A percentile compares a stretch with the other conserved stretches of the same genome.
Evolutionary conservation across 2,797 vertebrate species (phyloP).

Genomic region (Clarias platycephalus): DNA sequence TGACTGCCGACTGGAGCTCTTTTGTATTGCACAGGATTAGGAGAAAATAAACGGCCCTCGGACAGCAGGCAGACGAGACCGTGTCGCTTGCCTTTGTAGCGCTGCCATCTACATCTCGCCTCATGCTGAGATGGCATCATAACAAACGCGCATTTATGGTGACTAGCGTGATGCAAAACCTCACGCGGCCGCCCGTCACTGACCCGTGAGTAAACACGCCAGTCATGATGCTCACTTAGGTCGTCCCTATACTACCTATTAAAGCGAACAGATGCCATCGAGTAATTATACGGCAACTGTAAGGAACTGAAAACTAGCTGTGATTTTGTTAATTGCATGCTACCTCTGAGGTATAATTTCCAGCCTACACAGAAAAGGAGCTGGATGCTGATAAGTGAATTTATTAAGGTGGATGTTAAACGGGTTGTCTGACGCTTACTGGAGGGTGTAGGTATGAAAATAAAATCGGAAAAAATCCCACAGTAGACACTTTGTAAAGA

Average conservation of each 20-base stretch:
- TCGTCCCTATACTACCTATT: slow-evolving; percentile 26
- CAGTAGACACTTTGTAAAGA: slow-evolving; percentile 15
- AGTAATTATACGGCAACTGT: slow-evolving; percentile 29
- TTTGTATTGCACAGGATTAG: slow-evolving; percentile 61
- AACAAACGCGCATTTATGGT: slow-evolving; percentile 28
- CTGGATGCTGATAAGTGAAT: slow-evolving; percentile 21
- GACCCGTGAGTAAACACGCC: slow-evolving; percentile 32
- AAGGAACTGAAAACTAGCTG: slow-evolving; percentile 30
- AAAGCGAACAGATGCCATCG: slow-evolving; percentile 13
- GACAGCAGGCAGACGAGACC: slow-evolving; percentile 44
- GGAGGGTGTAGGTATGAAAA: slow-evolving; percentile 8
- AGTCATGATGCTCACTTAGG: slow-evolving; percentile 31
- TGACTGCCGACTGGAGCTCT: slow-evolving; percentile 48
- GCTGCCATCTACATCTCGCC: slow-evolving; percentile 54
- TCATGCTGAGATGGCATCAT: slow-evolving; percentile 50
- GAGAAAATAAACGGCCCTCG: slow-evolving; percentile 51
- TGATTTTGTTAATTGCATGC: slow-evolving; percentile 28
- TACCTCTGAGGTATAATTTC: slow-evolving; percentile 23
- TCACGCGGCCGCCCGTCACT: slow-evolving; percentile 9
- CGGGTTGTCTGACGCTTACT: not conserved
- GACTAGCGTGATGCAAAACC: not conserved
- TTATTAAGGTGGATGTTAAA: slow-evolving; percentile 27
- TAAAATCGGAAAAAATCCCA: slow-evolving; percentile 1
- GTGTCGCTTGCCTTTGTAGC: slow-evolving; percentile 47
- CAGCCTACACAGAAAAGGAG: slow-evolving; percentile 31